A percentile compares a stretch with the other conserved stretches of the same genome.
phyloP scores from a whole-genome alignment of 2,113 vertebrate species.

The Dicrurus megarhynchus region DNA sequence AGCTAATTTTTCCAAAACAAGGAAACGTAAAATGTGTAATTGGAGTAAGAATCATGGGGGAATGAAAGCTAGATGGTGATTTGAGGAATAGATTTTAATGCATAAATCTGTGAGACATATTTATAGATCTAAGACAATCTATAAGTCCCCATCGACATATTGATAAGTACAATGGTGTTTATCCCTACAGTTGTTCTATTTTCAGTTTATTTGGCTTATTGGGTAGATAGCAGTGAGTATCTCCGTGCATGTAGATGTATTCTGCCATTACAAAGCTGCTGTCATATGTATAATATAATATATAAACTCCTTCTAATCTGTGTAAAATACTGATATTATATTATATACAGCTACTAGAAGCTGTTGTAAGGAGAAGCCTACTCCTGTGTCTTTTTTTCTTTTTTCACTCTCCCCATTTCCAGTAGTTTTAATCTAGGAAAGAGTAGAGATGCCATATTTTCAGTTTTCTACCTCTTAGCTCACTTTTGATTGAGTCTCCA shows the following conservation, averaged over 20 bases:
- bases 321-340: not conserved
- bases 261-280: not conserved
- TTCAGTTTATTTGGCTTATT: not conserved
- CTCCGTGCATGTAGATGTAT: not conserved
- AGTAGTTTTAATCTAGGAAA: not conserved
- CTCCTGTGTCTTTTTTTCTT: not conserved
- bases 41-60: not conserved
- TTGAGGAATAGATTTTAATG: not conserved
- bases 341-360: not conserved
- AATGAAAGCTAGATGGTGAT: not conserved
- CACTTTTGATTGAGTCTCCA: not conserved
- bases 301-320: not conserved
- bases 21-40: not conserved
- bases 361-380: not conserved
- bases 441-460: not conserved
- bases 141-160: not conserved
- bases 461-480: not conserved
- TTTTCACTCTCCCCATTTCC: not conserved
- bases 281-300: not conserved
- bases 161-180: not conserved
- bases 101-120: not conserved
- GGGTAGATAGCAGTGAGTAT: not conserved
- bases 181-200: not conserved
- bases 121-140: not conserved
- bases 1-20: not conserved